Conservation (phyloP, 2,888 invertebrate genomes). For the Osedax fenrisi region DNA sequence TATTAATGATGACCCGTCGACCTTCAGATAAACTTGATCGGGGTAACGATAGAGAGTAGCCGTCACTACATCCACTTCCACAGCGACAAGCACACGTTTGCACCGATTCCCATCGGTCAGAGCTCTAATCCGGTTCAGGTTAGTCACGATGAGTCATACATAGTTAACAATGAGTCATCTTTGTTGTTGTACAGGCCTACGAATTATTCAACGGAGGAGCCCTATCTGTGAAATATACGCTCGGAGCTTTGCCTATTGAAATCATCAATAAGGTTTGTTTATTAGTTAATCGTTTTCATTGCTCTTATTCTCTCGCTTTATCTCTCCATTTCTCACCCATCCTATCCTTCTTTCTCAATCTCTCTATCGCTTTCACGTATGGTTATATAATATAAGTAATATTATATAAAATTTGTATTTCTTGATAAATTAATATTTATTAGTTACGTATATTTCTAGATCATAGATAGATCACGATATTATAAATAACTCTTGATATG, state of each 20-base stretch:
- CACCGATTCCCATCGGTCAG: slow-evolving; percentile 48
- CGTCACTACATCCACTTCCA: slow-evolving; percentile 49
- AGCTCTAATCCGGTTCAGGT: slow-evolving; percentile 36
- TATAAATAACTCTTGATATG: too few species aligned
- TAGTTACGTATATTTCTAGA: too few species aligned
- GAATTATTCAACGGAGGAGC: slow-evolving; percentile 50
- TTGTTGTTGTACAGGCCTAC: slow-evolving; percentile 42
- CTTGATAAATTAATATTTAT: too few species aligned
- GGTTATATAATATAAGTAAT: too few species aligned
- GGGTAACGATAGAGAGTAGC: slow-evolving; percentile 47
- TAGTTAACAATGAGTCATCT: too few species aligned
- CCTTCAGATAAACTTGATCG: slow-evolving; percentile 48
- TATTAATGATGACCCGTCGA: too few species aligned
- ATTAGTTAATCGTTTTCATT: background rate
- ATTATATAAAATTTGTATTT: too few species aligned
- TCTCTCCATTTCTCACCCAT: background rate
- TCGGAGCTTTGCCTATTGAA: slow-evolving; percentile 44
- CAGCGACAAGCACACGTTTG: slow-evolving; percentile 46
- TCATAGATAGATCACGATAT: too few species aligned
- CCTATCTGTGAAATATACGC: slow-evolving; percentile 42
- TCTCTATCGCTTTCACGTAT: too few species aligned
- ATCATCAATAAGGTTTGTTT: slow-evolving; percentile 41
- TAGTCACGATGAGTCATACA: too few species aligned
- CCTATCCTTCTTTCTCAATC: too few species aligned
- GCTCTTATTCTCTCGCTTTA: background rate